A percentile compares a stretch with the other conserved stretches of the same genome.
phyloP scores from a whole-genome alignment of 2,797 vertebrate genomes.

The Megalops cyprinoides region DNA sequence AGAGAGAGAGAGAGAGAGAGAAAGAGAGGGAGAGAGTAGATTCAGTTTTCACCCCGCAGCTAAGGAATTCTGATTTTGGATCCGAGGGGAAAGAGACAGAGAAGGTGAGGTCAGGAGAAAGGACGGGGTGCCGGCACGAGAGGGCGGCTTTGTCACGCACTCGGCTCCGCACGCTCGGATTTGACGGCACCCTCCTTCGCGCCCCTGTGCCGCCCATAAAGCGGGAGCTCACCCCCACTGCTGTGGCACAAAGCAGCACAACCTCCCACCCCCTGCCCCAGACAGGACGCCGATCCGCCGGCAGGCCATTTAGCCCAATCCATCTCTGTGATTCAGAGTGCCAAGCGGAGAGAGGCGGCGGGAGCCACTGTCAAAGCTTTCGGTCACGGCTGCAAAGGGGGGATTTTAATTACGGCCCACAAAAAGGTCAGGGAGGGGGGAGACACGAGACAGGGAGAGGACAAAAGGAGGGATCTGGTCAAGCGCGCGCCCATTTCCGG shows the following conservation, averaged over 20 bases:
- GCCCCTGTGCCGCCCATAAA: no score
- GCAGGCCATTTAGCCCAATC: neutral
- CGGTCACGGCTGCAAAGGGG: neutral
- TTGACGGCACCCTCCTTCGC: no score
- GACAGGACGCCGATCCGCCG: no score
- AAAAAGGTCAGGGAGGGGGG: neutral
- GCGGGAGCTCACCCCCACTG: neutral
- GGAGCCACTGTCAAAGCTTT: neutral
- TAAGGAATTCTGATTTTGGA: no score
- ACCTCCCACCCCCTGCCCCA: neutral
- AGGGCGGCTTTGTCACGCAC: neutral
- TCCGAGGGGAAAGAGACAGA: no score
- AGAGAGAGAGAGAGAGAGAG: neutral
- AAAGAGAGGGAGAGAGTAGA: neutral
- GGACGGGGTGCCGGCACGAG: no score
- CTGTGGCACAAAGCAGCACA: neutral
- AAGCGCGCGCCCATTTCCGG: neutral
- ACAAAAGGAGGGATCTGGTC: neutral
- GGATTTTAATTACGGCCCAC: constrained; percentile 22
- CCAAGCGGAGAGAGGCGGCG: neutral
- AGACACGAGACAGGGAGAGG: neutral
- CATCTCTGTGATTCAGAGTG: neutral
- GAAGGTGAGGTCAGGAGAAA: no score
- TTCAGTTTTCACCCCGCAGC: no score
- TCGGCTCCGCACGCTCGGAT: no score